phyloP scores from a whole-genome alignment of 1,140 invertebrate genomes.

The Nymphalis io region DNA sequence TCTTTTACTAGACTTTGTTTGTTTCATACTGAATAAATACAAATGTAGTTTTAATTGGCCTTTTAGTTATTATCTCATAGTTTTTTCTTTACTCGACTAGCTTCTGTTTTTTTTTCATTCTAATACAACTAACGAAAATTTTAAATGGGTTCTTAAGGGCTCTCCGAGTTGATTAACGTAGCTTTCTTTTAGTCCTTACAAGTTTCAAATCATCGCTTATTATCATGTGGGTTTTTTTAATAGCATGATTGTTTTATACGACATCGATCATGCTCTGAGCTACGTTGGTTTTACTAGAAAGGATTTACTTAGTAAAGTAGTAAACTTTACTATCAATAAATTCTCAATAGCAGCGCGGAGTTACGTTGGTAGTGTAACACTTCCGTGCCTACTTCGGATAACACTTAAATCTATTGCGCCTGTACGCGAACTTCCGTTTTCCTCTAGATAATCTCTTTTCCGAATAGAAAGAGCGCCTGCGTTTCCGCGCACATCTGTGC shows the following conservation, averaged over 20 bases:
- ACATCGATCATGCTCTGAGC: constrained; percentile 51
- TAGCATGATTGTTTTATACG: constrained; percentile 64
- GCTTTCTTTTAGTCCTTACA: neutral
- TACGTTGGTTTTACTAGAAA: constrained; percentile 26
- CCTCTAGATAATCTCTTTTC: too few species aligned
- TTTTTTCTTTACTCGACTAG: neutral
- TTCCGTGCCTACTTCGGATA: too few species aligned
- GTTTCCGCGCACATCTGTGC: too few species aligned
- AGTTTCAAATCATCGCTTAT: constrained; percentile 51
- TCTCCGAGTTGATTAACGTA: neutral
- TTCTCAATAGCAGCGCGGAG: too few species aligned
- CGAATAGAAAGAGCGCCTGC: too few species aligned
- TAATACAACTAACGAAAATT: neutral
- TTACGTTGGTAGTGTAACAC: too few species aligned
- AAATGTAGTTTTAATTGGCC: constrained; percentile 9
- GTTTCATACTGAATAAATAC: constrained; percentile 5
- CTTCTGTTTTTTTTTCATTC: neutral
- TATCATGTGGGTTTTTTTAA: constrained; percentile 81
- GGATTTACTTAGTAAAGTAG: too few species aligned
- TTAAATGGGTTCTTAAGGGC: neutral
- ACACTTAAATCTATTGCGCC: too few species aligned
- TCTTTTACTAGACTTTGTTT: neutral
- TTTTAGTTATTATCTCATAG: neutral
- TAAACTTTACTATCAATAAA: too few species aligned
- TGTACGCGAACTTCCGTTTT: too few species aligned